A percentile compares a stretch with the other conserved stretches of the same genome.
phyloP scores from a whole-genome alignment of 2,888 invertebrate species.

The Campaea margaritaria region DNA sequence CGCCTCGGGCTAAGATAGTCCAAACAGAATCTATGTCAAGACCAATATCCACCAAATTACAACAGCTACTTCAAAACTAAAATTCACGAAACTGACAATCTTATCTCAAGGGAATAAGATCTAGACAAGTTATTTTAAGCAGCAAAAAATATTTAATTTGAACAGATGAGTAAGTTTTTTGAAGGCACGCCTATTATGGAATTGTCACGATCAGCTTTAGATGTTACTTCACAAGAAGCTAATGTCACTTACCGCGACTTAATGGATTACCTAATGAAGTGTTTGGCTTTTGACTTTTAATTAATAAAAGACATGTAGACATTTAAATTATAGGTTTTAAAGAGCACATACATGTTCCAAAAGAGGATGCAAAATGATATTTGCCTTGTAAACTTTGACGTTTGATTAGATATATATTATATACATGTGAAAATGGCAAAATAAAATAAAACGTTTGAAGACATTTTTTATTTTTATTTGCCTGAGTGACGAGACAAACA shows the following conservation, averaged over 20 bases:
- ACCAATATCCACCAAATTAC: constrained; percentile 45
- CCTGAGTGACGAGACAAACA: no score
- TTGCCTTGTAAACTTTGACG: not conserved
- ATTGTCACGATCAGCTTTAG: constrained; percentile 55
- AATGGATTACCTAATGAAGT: constrained; percentile 39
- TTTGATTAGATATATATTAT: constrained; percentile 7
- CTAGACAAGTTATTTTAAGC: not conserved
- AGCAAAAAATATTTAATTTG: constrained; percentile 18
- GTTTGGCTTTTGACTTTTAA: constrained; percentile 32
- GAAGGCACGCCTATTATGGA: constrained; percentile 51
- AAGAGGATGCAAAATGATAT: constrained; percentile 34
- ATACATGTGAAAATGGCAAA: not conserved
- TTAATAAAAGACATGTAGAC: constrained; percentile 19
- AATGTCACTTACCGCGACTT: constrained; percentile 37
- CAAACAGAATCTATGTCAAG: constrained; percentile 67
- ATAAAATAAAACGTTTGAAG: not conserved
- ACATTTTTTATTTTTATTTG: no score
- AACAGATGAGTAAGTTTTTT: constrained; percentile 47
- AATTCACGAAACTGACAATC: constrained; percentile 18
- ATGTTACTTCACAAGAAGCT: constrained; percentile 37
- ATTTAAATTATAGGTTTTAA: constrained; percentile 33
- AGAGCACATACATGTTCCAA: constrained; percentile 27
- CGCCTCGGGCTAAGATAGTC: constrained; percentile 53
- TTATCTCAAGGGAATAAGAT: constrained; percentile 22
- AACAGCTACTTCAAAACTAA: constrained; percentile 10